These are phyloP conservation scores for Eurypyga helias DNA, from an alignment of 2,113 vertebrate species.

Conservation along the genomic window DNA sequence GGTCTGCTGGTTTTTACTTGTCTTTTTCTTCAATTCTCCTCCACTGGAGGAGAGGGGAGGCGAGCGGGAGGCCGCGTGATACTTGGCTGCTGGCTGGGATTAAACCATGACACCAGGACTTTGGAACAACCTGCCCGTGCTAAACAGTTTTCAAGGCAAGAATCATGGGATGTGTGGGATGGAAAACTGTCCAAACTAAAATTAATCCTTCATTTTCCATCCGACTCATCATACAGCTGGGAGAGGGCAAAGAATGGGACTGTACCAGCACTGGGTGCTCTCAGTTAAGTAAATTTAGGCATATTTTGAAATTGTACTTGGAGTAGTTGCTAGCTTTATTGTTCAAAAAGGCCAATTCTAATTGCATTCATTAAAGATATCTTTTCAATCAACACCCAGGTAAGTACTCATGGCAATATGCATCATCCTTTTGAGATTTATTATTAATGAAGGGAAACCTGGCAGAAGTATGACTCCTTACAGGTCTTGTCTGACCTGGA, in stretches of 20 bases:
- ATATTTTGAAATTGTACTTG: neutral
- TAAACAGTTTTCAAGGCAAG: neutral
- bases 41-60: too few species aligned
- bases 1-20: too few species aligned
- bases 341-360: neutral
- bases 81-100: too few species aligned
- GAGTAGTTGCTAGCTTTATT: neutral
- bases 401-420: neutral
- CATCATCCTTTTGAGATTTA: neutral
- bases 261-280: neutral
- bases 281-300: neutral
- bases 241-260: neutral
- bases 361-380: neutral
- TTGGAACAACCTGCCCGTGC: neutral
- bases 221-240: fast-evolving
- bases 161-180: fast-evolving
- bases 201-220: neutral
- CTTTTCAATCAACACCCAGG: neutral
- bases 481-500: neutral
- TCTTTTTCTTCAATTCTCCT: too few species aligned
- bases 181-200: neutral
- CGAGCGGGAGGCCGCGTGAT: too few species aligned
- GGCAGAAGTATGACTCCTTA: neutral
- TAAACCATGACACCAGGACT: neutral
- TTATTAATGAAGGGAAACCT: neutral